phyloP scores from a whole-genome alignment of 2,113 vertebrate genomes.

The Pelecanoides urinatrix region DNA sequence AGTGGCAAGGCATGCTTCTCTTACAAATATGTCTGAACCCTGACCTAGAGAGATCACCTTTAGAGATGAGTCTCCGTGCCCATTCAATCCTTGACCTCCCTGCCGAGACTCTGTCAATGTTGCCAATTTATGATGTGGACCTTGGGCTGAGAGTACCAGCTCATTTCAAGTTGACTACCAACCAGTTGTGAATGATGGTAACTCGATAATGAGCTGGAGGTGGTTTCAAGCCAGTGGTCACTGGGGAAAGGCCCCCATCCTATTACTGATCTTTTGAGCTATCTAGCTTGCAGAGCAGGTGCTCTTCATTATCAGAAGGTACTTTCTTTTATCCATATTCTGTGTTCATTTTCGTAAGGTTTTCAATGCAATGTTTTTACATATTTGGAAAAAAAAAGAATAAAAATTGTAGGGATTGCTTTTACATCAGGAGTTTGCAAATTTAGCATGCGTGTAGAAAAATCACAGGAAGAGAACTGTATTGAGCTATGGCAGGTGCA shows the following conservation, averaged over 20 bases:
- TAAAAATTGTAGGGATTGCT: not conserved
- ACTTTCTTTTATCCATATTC: not conserved
- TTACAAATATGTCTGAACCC: constrained; percentile 30
- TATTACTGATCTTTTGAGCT: constrained; percentile 2
- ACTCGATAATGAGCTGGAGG: constrained; percentile 30
- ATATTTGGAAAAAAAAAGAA: no score
- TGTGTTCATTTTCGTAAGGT: not conserved
- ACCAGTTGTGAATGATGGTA: constrained; percentile 32
- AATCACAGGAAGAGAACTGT: not conserved
- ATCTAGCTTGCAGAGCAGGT: not conserved
- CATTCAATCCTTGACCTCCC: constrained; percentile 54
- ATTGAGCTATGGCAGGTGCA: not conserved
- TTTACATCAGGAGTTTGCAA: not conserved
- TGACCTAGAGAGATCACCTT: constrained; percentile 55
- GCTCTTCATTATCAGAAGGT: not conserved
- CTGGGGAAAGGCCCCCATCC: not conserved
- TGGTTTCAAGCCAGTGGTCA: constrained; percentile 40
- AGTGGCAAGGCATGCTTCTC: not conserved
- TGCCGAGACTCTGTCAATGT: not conserved
- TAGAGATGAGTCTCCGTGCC: constrained; percentile 24
- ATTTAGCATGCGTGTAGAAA: not conserved
- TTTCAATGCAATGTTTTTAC: not conserved
- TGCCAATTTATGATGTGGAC: constrained; percentile 56
- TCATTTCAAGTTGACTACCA: constrained; percentile 33
- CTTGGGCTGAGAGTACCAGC: not conserved